Conservation (phyloP, 2,797 vertebrate genomes). For the Crenichthys baileyi region DNA sequence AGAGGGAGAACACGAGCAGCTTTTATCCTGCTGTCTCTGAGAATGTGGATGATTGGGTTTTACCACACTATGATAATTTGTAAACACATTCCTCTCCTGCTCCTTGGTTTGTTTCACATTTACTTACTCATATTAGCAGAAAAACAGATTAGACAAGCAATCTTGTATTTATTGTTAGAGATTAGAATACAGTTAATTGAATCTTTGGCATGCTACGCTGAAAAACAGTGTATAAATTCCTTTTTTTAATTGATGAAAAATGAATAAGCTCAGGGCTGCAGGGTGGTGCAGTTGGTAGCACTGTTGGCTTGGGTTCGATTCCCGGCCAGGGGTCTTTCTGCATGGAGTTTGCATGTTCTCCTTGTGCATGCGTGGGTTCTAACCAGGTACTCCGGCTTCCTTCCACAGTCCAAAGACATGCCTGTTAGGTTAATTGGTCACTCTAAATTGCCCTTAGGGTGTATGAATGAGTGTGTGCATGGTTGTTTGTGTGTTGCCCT, state of each 20-base stretch:
- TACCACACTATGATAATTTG: slow-evolving; percentile 39
- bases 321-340: no score
- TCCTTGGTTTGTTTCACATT: slow-evolving; percentile 18
- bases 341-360: no score
- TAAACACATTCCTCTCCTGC: slow-evolving; percentile 31
- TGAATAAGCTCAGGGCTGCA: neutral
- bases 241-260: neutral
- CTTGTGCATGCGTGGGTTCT: no score
- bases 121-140: slow-evolving; percentile 14
- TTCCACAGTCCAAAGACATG: no score
- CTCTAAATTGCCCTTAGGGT: no score
- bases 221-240: neutral
- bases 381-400: no score
- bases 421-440: no score
- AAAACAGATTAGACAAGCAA: slow-evolving; percentile 5
- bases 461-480: no score
- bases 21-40: slow-evolving; percentile 62
- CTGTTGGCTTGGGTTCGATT: no score
- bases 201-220: neutral
- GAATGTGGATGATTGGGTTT: slow-evolving; percentile 54
- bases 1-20: slow-evolving; percentile 56
- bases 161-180: slow-evolving; percentile 26
- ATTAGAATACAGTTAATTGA: slow-evolving; percentile 37
- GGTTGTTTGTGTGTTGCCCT: no score
- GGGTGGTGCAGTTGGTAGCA: no score